Evolutionary conservation across 2,113 vertebrate genomes (phyloP).

Genomic region (Carassius gibelio): DNA sequence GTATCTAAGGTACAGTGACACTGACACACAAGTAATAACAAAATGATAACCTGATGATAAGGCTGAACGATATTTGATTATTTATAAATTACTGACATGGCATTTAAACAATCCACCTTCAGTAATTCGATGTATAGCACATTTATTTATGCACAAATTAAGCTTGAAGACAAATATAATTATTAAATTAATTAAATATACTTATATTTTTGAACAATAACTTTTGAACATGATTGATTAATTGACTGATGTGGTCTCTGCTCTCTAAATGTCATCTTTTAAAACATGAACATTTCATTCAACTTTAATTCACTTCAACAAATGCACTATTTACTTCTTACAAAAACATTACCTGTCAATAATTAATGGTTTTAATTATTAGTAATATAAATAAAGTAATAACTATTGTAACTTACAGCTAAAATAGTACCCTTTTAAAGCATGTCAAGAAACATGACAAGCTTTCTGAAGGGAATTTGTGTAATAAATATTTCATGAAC

Average conservation of each 20-base stretch:
- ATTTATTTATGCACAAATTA: not conserved
- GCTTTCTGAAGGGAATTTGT: not conserved
- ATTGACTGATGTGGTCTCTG: no score
- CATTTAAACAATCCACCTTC: not conserved
- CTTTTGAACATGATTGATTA: no score
- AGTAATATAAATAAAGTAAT: not conserved
- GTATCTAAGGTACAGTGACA: not conserved
- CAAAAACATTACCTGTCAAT: not conserved
- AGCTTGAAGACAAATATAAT: not conserved
- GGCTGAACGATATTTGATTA: not conserved
- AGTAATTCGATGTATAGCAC: not conserved
- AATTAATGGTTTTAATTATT: not conserved
- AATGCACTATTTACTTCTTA: no score
- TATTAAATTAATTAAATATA: no score
- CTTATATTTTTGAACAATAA: no score
- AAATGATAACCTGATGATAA: not conserved
- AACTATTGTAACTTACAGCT: not conserved
- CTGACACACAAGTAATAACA: not conserved
- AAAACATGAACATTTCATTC: not conserved
- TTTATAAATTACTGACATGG: not conserved
- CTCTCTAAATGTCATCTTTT: no score
- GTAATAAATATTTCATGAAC: not conserved
- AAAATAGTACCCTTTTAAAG: not conserved
- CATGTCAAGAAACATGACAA: not conserved
- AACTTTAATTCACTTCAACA: not conserved